A percentile compares a stretch with the other conserved stretches of the same genome.
phyloP scores from a whole-genome alignment of 2,113 vertebrate species.

The Miniopterus natalensis region DNA sequence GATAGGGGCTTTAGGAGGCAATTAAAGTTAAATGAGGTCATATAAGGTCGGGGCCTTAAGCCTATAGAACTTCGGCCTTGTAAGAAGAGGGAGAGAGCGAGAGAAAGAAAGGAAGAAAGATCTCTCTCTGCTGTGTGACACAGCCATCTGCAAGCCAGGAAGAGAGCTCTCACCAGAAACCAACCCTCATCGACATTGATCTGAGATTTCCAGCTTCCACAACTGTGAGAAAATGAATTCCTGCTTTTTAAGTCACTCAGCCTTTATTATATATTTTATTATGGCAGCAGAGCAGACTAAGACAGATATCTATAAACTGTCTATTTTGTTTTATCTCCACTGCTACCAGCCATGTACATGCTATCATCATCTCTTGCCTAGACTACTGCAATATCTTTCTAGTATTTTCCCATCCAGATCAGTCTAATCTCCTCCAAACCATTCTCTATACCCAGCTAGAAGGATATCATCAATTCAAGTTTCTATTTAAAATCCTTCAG shows the following conservation, averaged over 20 bases:
- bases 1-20: not conserved
- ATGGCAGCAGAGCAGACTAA: not conserved
- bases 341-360: not conserved
- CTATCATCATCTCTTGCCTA: not conserved
- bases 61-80: not conserved
- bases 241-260: not conserved
- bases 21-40: not conserved
- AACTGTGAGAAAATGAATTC: not conserved
- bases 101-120: not conserved
- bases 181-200: not conserved
- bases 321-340: not conserved
- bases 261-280: conserved; percentile 11
- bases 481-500: not conserved
- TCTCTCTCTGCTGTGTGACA: not conserved
- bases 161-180: not conserved
- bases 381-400: not conserved
- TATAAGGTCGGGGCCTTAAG: not conserved
- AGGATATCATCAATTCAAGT: not conserved
- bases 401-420: not conserved
- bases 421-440: not conserved
- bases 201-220: not conserved
- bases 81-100: not conserved
- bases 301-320: not conserved
- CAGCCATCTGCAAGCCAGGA: not conserved
- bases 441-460: not conserved